These are phyloP conservation scores for Salminus brasiliensis DNA, from an alignment of 2,113 vertebrate species.

Conservation along the genomic window DNA sequence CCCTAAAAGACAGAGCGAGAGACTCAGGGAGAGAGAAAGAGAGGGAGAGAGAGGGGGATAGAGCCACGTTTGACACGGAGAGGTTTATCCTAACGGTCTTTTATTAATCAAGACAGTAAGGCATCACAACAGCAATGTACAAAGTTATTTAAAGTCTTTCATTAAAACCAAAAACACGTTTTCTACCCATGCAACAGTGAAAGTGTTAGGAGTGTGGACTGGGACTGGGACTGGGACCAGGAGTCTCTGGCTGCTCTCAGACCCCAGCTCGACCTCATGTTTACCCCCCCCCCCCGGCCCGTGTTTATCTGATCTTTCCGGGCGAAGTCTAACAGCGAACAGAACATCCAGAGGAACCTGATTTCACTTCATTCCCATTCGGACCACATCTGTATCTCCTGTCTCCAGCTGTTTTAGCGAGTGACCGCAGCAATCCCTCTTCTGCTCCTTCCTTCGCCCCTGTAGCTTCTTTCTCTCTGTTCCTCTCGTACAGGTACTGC, in stretches of 20 bases:
- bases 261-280: neutral
- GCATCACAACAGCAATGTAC: slow-evolving; percentile 59
- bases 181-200: slow-evolving; percentile 60
- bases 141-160: slow-evolving; percentile 53
- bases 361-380: neutral
- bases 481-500: neutral
- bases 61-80: slow-evolving; percentile 31
- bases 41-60: slow-evolving; percentile 9
- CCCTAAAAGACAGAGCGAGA: too few species aligned
- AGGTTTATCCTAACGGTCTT: slow-evolving; percentile 50
- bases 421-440: neutral
- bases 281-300: neutral
- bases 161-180: slow-evolving; percentile 53
- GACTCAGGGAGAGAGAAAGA: slow-evolving; percentile 4
- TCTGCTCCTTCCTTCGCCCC: neutral
- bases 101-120: slow-evolving; percentile 58
- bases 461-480: neutral
- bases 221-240: neutral
- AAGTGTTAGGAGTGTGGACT: slow-evolving; percentile 19
- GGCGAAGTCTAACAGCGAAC: neutral
- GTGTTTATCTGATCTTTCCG: neutral
- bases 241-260: neutral
- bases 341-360: neutral
- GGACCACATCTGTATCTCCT: neutral
- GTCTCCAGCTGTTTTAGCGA: neutral